phyloP scores from a whole-genome alignment of 2,888 invertebrate genomes.

The Tenthredo scrophulariae region DNA sequence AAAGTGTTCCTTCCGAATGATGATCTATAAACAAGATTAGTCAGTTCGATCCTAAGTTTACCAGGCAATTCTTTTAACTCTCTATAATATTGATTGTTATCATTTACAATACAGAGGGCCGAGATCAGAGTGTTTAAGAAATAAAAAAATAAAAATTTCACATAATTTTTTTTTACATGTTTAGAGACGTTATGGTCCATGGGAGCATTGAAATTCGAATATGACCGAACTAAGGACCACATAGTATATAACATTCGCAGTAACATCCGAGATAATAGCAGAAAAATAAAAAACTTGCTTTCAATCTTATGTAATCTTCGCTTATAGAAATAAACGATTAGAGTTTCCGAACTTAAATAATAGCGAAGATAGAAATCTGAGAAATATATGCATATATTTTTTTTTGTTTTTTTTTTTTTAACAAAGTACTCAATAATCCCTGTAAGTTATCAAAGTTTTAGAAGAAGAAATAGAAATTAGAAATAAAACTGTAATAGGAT shows the following conservation, averaged over 20 bases:
- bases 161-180: neutral
- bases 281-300: neutral
- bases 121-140: conserved; percentile 42
- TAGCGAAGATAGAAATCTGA: neutral
- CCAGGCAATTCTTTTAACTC: neutral
- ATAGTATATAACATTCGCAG: neutral
- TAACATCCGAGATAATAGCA: conserved; percentile 2
- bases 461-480: neutral
- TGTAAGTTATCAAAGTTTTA: conserved; percentile 12
- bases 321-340: neutral
- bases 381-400: too few relatives aligned
- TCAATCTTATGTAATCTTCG: neutral
- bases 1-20: neutral
- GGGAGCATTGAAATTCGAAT: too few relatives aligned
- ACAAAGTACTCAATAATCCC: neutral
- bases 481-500: neutral
- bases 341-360: neutral
- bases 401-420: neutral
- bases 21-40: neutral
- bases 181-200: too few relatives aligned
- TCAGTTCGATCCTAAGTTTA: neutral
- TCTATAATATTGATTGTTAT: conserved; percentile 17
- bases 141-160: neutral
- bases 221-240: too few relatives aligned
- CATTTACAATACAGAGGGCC: conserved; percentile 25